These are phyloP conservation scores for Ailurus styani DNA, from an alignment of 2,113 vertebrate genomes.

Conservation along the genomic window DNA sequence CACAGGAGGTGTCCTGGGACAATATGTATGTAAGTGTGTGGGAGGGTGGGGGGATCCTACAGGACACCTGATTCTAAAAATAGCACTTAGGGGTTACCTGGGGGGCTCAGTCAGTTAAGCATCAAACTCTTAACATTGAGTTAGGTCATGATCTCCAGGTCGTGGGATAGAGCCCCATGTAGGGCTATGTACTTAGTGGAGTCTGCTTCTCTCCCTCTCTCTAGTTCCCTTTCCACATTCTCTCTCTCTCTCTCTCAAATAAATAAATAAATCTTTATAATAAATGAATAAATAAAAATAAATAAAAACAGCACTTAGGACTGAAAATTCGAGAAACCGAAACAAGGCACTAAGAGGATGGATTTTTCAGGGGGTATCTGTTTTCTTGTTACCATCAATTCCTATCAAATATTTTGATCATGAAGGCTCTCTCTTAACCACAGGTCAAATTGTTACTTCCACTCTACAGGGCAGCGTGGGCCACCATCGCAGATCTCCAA, in stretches of 20 bases:
- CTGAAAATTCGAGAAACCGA: not conserved
- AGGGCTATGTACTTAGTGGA: not conserved
- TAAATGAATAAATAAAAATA: not conserved
- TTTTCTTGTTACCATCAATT: not conserved
- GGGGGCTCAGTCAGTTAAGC: not conserved
- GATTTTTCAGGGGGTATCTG: not conserved
- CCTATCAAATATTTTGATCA: not conserved
- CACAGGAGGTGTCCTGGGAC: fast-evolving
- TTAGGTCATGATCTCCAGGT: not conserved
- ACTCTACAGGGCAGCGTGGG: fast-evolving
- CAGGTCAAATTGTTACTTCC: not conserved
- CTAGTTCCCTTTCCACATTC: not conserved
- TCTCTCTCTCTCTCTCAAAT: not conserved
- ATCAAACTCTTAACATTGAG: not conserved
- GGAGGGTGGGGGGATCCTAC: too few species aligned
- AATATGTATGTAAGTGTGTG: not conserved
- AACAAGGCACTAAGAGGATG: not conserved
- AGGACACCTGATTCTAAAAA: not conserved
- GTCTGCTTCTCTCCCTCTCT: not conserved
- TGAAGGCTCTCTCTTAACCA: not conserved
- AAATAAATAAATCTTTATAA: not conserved
- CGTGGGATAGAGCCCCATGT: not conserved
- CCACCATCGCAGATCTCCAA: not conserved
- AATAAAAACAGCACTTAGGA: not conserved
- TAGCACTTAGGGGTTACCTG: not conserved